Evolutionary conservation across 2,797 vertebrate genomes (phyloP), one percentile per base, ranked within the genome.

Genomic region (Channallabes apus): DNA sequence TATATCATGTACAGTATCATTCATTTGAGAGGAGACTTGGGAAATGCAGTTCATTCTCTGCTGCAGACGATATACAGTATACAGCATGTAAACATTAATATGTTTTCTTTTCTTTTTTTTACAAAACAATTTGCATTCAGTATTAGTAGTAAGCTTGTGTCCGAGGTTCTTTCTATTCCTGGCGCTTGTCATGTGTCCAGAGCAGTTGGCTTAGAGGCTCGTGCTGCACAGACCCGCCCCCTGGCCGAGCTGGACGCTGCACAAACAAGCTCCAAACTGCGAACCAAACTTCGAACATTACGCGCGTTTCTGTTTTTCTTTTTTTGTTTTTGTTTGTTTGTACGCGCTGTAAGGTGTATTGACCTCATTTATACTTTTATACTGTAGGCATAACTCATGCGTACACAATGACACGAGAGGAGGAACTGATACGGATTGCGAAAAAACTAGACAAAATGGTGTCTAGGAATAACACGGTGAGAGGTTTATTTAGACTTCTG

Each of bases 361-460:
- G 84, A 80, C 27, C 9, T 62, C 65, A 79, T 6, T 61, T 18
- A 12, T 2, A 64, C 84, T 85, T 54, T 67, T 76, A 46, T 54
- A 65, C 82, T 89, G 73, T 77, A 27, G 79, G 54, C 11, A 80
- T 68, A 85, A 85, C 93, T 89, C 85, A 94, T 94, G 94, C 93
- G 91, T 92, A 87, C 85, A 95, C 68, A 80, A 96, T 99, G 98
- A 96, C 95, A 84, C 95, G 93, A 38, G 96, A 98, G 89, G 96
- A 98, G 90, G 97, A 98, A 87, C 94, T 99, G 89, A 93, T 96
- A 88, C 94, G 95, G 90, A 98, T 98, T 77, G 97, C 96, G 79
- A 97, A 96, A 91, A 98, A 96, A 88, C 90, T 99, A 94, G 97
- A 99, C 94, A 99, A 98, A 95, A 98, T 98, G 97, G 97, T 99